A percentile compares a stretch with the other conserved stretches of the same genome.
Conservation (phyloP, 2,797 vertebrate species). For the Microcaecilia unicolor region DNA sequence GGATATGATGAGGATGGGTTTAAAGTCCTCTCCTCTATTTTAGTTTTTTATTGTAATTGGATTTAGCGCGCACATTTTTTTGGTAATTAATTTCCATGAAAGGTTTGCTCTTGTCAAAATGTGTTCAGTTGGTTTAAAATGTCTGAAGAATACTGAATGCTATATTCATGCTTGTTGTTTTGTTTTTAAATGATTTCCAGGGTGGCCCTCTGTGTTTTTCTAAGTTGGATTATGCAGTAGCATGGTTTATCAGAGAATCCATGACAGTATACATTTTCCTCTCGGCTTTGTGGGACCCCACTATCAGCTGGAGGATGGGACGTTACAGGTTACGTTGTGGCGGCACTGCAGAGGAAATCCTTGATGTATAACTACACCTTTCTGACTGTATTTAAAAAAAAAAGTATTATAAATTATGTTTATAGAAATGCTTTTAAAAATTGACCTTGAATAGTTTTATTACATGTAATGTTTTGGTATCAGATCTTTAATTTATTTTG, state of each 20-base stretch:
- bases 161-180: too few species aligned
- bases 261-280: conserved; percentile 97
- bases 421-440: conserved; percentile 58
- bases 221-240: conserved; percentile 94
- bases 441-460: conserved; percentile 61
- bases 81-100: too few species aligned
- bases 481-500: conserved; percentile 75
- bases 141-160: too few species aligned
- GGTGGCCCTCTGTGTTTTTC: conserved; percentile 84
- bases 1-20: too few species aligned
- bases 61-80: too few species aligned
- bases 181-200: too few species aligned
- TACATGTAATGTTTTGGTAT: conserved; percentile 62
- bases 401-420: conserved; percentile 63
- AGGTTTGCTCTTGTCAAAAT: not conserved
- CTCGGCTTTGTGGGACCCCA: conserved; percentile 92
- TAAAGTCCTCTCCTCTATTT: too few species aligned
- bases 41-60: too few species aligned
- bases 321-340: conserved; percentile 91
- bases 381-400: conserved; percentile 42
- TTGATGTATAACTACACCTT: conserved; percentile 73
- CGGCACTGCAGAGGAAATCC: conserved; percentile 91
- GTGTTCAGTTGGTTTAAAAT: not conserved
- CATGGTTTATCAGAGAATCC: conserved; percentile 96
- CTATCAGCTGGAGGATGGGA: conserved; percentile 94